Base-by-base conservation (phyloP, 2,113 vertebrate genomes). In the Clarias gariepinus region DNA sequence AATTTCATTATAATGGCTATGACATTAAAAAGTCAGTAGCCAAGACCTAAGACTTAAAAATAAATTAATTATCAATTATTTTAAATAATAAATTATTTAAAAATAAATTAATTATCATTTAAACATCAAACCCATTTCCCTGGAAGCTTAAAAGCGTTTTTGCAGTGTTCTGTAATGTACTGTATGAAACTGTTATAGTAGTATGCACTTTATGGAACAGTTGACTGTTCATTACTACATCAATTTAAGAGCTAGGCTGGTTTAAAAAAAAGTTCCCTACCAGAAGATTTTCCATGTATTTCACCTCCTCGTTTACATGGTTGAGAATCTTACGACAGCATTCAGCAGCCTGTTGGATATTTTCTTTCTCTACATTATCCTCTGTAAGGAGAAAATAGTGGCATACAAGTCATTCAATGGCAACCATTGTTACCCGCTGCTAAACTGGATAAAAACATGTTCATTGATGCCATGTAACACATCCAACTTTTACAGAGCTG, bases 251-350 rank as follows among this genome's bases (percentile, higher is more conserved):
- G 28, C 4, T 30, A 2, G 30, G n/a, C n/a, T n/a, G n/a, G n/a
- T n/a, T n/a, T n/a, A n/a, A 76, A 76, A 77, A 52, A 61, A 66
- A 78, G 8, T 15, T 30, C 28, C 96, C 95, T 93, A 98, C 97
- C 95, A 97, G 93, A 74, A 96, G 90, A 92, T 98, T 97, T 93
- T 97, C 97, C 95, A 96, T 97, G 21, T 90, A 89, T n/a, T 97
- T 96, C 90, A 98, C 97, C 3, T 95, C 95, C 71, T 96, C 96
- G 66, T 98, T 98, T 91, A 98, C 97, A 0, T 97, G 95, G 90
- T 98, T 96, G 84, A 98, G 96, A 89, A 98, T 97, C 87, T 95
- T 96, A 41, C 95, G 94, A 89, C 97, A 98, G 92, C 96, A 96
- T 61, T 97, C 96, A 0, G 96, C 97, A 0, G 96, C 96, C 86